Evolutionary conservation across 1,140 invertebrate species (phyloP), one percentile per base, ranked within the genome.

Genomic region (Leptinotarsa undecemlineata): DNA sequence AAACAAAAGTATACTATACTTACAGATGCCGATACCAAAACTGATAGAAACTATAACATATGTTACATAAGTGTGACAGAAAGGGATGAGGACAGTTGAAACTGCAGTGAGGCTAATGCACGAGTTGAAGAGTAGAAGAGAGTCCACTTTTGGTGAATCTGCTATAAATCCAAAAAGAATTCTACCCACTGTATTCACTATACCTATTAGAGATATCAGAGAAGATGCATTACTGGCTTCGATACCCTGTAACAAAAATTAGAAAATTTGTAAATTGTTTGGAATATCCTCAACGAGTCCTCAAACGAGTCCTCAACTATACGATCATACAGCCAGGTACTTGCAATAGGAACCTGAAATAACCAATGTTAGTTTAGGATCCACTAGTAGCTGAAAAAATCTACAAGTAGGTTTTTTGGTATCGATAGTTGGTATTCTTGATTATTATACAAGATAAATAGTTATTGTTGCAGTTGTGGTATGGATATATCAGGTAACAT

Each of bases 1-100:
- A 61, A 74, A 20, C 26, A 73, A 5, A 71, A 57, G 3, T 14
- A n/a, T 8, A n/a, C 6, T 19, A 85, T 93, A 93, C 95, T 93
- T 88, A 98, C 96, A 96, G 73, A 99, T 94, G 82, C 96, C 96
- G 75, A 99, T 87, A 71, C 98, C 98, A 85, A 99, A 99, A 80
- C 96, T 91, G 68, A 96, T 90, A n/a, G 96, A 90, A 84, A 96
- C 93, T 4, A 90, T 85, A 23, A 96, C 90, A 77, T 97, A 95
- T 64, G 91, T 86, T 4, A 86, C 82, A 81, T 96, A 99, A n/a
- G 90, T 90, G 62, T 86, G 84, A 82, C 95, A 96, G 76, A 98
- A 91, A 1, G 97, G 97, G 11, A 93, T 95, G 17, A 93, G 77
- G 3, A 92, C 90, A 6, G 98, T 95, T 4, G 95, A 90, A 57